Percentiles rank a stretch among this genome's conserved stretches.
Evolutionary conservation across 2,888 invertebrate genomes (phyloP).

Genomic region (Copidosoma aretas): DNA sequence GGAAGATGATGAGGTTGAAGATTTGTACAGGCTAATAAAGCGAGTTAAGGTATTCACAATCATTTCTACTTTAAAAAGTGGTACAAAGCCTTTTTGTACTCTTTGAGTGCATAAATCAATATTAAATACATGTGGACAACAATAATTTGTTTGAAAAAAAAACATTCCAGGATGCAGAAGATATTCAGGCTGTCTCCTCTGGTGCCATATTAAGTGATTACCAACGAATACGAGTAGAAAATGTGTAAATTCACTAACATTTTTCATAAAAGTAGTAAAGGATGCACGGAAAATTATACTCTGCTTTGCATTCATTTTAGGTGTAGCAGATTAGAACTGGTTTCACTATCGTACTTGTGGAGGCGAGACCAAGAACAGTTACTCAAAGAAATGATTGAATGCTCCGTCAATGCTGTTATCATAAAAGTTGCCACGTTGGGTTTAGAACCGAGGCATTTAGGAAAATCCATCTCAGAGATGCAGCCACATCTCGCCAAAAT

Average conservation of each 20-base stretch:
- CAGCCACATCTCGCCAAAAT: conserved; percentile 86
- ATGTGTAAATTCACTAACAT: conserved; percentile 81
- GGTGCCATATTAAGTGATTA: conserved; percentile 99
- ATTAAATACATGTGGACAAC: no score
- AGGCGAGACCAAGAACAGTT: conserved; percentile 92
- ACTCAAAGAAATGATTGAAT: conserved; percentile 95
- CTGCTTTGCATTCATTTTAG: conserved; percentile 65
- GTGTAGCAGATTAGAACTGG: conserved; percentile 87
- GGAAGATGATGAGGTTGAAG: conserved; percentile 95
- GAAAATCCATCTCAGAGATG: conserved; percentile 83
- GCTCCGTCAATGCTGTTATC: conserved; percentile 89
- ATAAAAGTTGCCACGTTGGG: conserved; percentile 98
- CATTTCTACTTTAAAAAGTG: not conserved
- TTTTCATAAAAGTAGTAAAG: conserved; percentile 24
- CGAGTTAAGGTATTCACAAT: conserved; percentile 71
- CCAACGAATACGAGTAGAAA: conserved; percentile 95
- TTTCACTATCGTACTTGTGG: conserved; percentile 94
- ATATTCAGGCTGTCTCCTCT: conserved; percentile 91
- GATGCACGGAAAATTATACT: conserved; percentile 32
- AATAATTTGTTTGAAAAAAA: conserved; percentile 43
- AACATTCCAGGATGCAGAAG: conserved; percentile 70
- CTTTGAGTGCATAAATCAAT: no score
- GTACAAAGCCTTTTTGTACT: no score
- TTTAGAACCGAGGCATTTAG: conserved; percentile 87
- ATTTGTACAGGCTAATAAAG: conserved; percentile 83